phyloP scores from a whole-genome alignment of 2,113 vertebrate genomes.

The Lophotis ruficrista region DNA sequence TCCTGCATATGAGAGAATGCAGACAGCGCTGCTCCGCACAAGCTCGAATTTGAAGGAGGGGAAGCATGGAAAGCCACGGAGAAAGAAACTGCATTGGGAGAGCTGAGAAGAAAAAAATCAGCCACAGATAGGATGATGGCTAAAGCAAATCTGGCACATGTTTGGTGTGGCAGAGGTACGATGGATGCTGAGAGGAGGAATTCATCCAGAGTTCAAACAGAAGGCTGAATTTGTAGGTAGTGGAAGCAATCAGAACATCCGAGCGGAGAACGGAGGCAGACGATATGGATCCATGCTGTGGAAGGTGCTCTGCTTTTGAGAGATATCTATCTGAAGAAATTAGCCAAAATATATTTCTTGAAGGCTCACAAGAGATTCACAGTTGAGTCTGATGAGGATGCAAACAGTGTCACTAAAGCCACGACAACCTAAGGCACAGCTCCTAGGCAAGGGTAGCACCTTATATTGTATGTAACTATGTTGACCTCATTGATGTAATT shows the following conservation, averaged over 20 bases:
- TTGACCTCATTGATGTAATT: background rate
- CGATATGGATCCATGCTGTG: background rate
- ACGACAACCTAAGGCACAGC: background rate
- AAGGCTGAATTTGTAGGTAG: background rate
- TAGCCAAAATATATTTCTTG: background rate
- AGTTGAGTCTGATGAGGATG: background rate
- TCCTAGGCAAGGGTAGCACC: background rate
- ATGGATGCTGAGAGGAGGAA: background rate
- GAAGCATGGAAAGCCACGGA: background rate
- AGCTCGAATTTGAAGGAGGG: background rate
- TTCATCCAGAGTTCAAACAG: background rate
- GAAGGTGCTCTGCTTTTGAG: background rate
- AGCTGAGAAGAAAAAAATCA: background rate
- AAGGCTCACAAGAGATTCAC: background rate
- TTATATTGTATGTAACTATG: background rate
- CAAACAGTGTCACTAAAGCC: background rate
- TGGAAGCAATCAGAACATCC: background rate
- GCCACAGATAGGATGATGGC: background rate
- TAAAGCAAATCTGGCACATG: background rate
- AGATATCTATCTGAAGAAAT: background rate
- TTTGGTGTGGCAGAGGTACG: background rate
- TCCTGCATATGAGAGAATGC: background rate
- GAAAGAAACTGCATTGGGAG: background rate
- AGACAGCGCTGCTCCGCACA: background rate
- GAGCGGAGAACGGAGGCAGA: background rate